Evolutionary conservation across 2,888 invertebrate species (phyloP).

Genomic region (Torymus tubicola): DNA sequence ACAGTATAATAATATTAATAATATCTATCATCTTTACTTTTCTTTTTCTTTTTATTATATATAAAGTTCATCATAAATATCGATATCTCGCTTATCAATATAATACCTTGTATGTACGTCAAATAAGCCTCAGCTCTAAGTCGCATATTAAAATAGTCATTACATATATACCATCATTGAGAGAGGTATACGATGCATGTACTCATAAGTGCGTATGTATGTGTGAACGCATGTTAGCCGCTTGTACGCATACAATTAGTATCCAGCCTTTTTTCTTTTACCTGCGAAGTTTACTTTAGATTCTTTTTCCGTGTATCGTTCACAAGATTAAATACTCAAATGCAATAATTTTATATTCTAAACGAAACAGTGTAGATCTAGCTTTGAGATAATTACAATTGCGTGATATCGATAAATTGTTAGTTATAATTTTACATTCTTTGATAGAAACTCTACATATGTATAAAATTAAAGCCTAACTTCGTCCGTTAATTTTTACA

Average conservation of each 20-base stretch:
- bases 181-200: conserved; percentile 36
- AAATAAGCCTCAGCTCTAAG: conserved; percentile 56
- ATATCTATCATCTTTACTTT: conserved; percentile 55
- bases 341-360: conserved; percentile 16
- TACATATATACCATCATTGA: conserved; percentile 32
- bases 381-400: conserved; percentile 40
- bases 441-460: conserved; percentile 35
- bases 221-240: conserved; percentile 39
- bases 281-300: conserved; percentile 7
- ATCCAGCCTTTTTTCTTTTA: conserved; percentile 38
- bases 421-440: conserved; percentile 46
- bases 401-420: conserved; percentile 54
- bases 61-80: conserved; percentile 55
- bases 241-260: conserved; percentile 45
- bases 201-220: conserved; percentile 44
- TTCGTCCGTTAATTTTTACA: conserved; percentile 19
- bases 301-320: conserved; percentile 27
- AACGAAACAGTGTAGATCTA: conserved; percentile 26
- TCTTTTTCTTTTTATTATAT: conserved; percentile 49
- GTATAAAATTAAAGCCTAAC: conserved; percentile 25
- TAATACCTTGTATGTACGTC: conserved; percentile 55
- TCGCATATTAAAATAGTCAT: conserved; percentile 56
- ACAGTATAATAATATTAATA: conserved; percentile 57
- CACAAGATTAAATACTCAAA: conserved; percentile 26
- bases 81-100: conserved; percentile 56